phyloP scores from a whole-genome alignment of 2,797 vertebrate species.

The Pantherophis vulpinus region DNA sequence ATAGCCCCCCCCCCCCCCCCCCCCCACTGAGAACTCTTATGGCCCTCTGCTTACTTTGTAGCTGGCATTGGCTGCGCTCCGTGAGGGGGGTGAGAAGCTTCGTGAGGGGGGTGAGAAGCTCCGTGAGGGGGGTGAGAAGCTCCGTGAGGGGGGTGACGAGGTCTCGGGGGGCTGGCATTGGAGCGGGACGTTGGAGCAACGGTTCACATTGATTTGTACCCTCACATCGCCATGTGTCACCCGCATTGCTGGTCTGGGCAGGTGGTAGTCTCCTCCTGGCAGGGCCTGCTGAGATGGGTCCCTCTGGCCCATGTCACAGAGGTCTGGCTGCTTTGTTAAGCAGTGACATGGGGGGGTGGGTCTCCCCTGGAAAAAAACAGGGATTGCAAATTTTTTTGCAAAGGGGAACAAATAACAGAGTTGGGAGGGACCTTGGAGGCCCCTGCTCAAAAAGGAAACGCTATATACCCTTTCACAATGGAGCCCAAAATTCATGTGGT shows the following conservation, averaged over 20 bases:
- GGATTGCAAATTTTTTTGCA: neutral
- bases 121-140: neutral
- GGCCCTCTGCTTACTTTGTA: neutral
- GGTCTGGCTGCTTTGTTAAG: neutral
- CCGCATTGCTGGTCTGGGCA: neutral
- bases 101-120: too few relatives aligned
- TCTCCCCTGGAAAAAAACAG: neutral
- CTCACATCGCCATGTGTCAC: neutral
- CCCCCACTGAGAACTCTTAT: accelerated
- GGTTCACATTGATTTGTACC: neutral
- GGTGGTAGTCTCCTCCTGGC: neutral
- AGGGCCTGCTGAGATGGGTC: neutral
- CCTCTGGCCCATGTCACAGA: constrained; percentile 6
- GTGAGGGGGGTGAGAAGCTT: too few relatives aligned
- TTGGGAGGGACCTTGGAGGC: too few relatives aligned
- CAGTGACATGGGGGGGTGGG: neutral
- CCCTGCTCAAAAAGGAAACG: too few relatives aligned
- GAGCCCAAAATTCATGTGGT: too few relatives aligned
- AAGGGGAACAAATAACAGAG: neutral
- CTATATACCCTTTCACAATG: too few relatives aligned
- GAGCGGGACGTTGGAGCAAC: neutral
- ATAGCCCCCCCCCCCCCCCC: neutral
- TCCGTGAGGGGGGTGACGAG: too few relatives aligned
- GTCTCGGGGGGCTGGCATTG: neutral
- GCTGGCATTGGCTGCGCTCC: neutral